Conservation (phyloP, 1,140 invertebrate genomes). For the Leguminivora glycinivorella region DNA sequence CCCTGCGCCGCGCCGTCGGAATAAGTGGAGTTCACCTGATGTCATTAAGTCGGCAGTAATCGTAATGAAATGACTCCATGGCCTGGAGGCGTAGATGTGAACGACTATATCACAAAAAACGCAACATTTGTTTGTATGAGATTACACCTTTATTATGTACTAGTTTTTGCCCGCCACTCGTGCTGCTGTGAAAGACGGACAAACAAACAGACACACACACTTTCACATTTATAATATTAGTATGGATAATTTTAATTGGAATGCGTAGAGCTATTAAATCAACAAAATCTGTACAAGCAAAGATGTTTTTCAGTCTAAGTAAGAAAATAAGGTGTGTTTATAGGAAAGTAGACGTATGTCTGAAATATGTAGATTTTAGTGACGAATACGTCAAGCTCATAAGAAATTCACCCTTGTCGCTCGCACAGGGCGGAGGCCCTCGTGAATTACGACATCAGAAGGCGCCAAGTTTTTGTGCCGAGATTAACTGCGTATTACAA, state of each 20-base stretch:
- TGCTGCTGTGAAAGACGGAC: no score
- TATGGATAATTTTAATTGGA: no score
- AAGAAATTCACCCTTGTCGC: constrained; percentile 68
- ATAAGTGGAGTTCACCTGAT: constrained; percentile 49
- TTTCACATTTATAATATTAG: no score
- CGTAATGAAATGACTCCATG: constrained; percentile 58
- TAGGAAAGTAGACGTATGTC: neutral
- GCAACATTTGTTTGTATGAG: constrained; percentile 49
- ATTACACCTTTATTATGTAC: neutral
- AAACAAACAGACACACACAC: no score
- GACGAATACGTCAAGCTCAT: constrained; percentile 63
- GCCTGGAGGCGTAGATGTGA: constrained; percentile 43
- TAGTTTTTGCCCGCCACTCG: no score
- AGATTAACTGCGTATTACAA: constrained; percentile 73
- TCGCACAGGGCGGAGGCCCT: constrained; percentile 46
- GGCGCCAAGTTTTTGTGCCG: constrained; percentile 61
- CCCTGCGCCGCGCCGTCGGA: constrained; percentile 36
- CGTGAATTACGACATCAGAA: constrained; percentile 69
- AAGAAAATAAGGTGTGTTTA: neutral
- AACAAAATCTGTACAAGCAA: neutral
- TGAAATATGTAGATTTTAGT: constrained; percentile 56
- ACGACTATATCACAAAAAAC: constrained; percentile 43
- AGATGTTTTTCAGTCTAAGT: neutral
- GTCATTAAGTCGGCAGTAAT: constrained; percentile 61
- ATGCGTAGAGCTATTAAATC: neutral